Evolutionary conservation across 2,113 vertebrate species (phyloP).

Genomic region (Paracyprichromis sp.): DNA sequence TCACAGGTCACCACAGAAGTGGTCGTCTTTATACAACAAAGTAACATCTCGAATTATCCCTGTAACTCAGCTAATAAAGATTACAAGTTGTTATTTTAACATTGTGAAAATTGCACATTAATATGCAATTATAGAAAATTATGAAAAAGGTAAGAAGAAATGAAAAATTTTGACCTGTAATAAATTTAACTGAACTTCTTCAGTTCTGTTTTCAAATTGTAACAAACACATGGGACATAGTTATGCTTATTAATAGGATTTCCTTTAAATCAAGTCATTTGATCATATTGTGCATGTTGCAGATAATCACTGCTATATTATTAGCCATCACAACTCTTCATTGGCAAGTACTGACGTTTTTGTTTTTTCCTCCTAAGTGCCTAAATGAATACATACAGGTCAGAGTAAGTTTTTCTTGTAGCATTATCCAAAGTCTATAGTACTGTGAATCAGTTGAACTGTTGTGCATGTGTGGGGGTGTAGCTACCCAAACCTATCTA

Average conservation of each 20-base stretch:
- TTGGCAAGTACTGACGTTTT: neutral
- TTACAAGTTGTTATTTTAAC: conserved; percentile 49
- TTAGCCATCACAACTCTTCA: neutral
- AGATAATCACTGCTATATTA: neutral
- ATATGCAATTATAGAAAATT: conserved; percentile 53
- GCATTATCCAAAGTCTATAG: neutral
- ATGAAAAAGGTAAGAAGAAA: neutral
- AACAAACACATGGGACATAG: neutral
- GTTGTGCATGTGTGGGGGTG: neutral
- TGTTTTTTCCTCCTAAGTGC: neutral
- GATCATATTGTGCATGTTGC: neutral
- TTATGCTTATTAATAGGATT: neutral
- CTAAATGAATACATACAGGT: neutral
- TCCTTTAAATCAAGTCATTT: neutral
- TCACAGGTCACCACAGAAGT: conserved; percentile 79
- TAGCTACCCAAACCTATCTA: neutral
- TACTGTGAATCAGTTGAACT: neutral
- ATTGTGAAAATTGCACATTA: conserved; percentile 52
- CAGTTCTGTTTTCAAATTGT: neutral
- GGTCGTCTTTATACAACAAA: conserved; percentile 80
- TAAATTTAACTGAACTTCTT: conserved; percentile 10
- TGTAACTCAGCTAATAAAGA: conserved; percentile 69
- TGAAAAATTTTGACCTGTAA: conserved; percentile 3
- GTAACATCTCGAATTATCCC: conserved; percentile 76
- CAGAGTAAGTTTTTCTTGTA: neutral